These are phyloP conservation scores for Conus betulinus DNA, from an alignment of 1,140 invertebrate genomes.

Conservation along the genomic window DNA sequence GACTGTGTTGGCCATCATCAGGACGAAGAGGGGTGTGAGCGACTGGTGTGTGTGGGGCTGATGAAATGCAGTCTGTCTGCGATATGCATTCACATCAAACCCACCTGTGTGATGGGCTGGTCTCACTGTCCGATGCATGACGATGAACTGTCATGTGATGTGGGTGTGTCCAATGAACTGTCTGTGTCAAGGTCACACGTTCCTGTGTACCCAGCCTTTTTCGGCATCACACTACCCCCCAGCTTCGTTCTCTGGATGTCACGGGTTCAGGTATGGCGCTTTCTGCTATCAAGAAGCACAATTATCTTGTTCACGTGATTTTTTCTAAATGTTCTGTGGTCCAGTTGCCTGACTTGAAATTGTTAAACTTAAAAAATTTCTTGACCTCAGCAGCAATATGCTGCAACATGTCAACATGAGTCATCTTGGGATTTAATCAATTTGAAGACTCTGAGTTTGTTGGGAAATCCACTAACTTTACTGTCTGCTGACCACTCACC, in stretches of 20 bases:
- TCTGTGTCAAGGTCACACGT: conserved; percentile 5
- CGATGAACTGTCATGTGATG: conserved; percentile 34
- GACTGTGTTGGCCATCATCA: conserved; percentile 6
- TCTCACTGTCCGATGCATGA: conserved; percentile 34
- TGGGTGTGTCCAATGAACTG: conserved; percentile 48
- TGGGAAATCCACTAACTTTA: neutral
- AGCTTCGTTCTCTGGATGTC: neutral
- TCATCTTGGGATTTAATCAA: too few relatives aligned
- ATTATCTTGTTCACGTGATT: neutral
- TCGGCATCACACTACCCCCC: neutral
- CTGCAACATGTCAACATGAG: too few relatives aligned
- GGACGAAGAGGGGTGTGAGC: conserved; percentile 1
- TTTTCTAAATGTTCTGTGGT: neutral
- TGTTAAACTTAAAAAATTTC: conserved; percentile 26
- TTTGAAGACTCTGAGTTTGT: conserved; percentile 19
- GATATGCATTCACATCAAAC: conserved; percentile 21
- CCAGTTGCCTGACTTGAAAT: neutral
- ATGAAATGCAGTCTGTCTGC: conserved; percentile 19
- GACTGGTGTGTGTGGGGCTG: conserved; percentile 29
- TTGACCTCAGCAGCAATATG: neutral
- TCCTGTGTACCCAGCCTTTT: conserved; percentile 18
- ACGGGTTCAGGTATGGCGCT: neutral
- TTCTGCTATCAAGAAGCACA: neutral
- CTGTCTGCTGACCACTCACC: too few relatives aligned
- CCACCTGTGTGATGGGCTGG: conserved; percentile 17